phyloP scores from a whole-genome alignment of 1,140 invertebrate genomes.

The Choristoneura fumiferana region DNA sequence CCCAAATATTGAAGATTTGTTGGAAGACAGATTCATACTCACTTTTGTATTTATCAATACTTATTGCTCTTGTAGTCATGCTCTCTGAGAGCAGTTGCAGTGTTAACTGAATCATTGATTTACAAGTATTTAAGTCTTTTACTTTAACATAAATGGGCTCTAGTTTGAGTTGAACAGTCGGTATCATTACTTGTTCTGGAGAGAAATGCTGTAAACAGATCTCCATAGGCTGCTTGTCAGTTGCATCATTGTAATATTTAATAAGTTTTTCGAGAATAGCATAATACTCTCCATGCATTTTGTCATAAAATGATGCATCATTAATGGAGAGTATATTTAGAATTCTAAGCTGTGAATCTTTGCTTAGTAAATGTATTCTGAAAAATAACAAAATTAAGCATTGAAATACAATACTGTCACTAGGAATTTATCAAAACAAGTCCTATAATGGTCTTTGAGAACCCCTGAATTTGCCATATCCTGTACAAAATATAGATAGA shows the following conservation, averaged over 20 bases:
- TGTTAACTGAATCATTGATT: conserved; percentile 55
- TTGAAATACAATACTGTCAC: conserved; percentile 25
- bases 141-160: conserved; percentile 65
- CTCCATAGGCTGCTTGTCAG: conserved; percentile 24
- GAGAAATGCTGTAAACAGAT: conserved; percentile 66
- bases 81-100: conserved; percentile 55
- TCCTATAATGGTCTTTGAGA: too few species aligned
- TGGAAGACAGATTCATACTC: conserved; percentile 38
- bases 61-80: conserved; percentile 45
- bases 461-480: too few species aligned
- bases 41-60: conserved; percentile 31
- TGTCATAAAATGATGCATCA: conserved; percentile 70
- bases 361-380: conserved; percentile 73
- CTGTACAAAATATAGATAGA: too few species aligned
- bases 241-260: conserved; percentile 59
- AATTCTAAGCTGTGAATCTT: conserved; percentile 78
- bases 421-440: too few species aligned
- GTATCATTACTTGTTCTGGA: conserved; percentile 59
- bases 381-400: conserved; percentile 35
- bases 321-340: conserved; percentile 73
- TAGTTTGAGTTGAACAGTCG: conserved; percentile 71
- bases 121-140: conserved; percentile 51
- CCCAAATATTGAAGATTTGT: conserved; percentile 50
- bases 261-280: conserved; percentile 60
- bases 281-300: conserved; percentile 72